Evolutionary conservation across 2,113 vertebrate genomes (phyloP), one percentile per base, ranked within the genome.

Genomic region (Circaetus gallicus): DNA sequence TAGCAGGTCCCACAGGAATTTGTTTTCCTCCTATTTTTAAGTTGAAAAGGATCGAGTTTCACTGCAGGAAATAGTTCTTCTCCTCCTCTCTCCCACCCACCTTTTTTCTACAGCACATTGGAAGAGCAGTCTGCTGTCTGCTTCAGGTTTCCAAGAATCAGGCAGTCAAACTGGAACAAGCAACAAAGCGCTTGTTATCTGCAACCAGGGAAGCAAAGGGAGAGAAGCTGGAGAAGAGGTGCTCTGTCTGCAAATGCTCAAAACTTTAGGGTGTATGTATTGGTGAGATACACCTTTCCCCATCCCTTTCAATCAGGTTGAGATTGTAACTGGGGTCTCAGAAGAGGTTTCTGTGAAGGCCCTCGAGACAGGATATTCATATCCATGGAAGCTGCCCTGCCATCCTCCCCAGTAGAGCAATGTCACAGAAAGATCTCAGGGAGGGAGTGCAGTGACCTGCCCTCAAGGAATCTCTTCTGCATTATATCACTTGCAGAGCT

Each of bases 11-110:
- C 88, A 62, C 63, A 96, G 96, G 96, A 96, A 94, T 96, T 90
- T 93, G 94, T 95, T 97, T 94, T 97, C 97, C 96, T 97, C 92
- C 98, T 97, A 95, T 98, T 98, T 97, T 96, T 96, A 97, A 97
- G 97, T 97, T 96, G 97, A 96, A 97, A 94, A 93, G 91, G 98
- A 97, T 99, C 67, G 77, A 97, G 93, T 99, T 99, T 98, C 98
- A 96, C 94, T 95, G 97, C 97, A 98, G 98, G 98, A 98, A 98
- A 98, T 98, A 97, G 97, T 97, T 98, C 94, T 83, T 61, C 89
- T 97, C 95, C 88, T 97, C 90, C 88, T 97, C 89, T 89, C 95
- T 97, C 94, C 97, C 79, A 81, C 63, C 63, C 79, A 95, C 63
- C 73, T 95, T 88, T 86, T 96, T 95, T 74, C 79, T 90, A 17